Conservation (phyloP, 2,888 invertebrate species). For the Thereva unica region DNA sequence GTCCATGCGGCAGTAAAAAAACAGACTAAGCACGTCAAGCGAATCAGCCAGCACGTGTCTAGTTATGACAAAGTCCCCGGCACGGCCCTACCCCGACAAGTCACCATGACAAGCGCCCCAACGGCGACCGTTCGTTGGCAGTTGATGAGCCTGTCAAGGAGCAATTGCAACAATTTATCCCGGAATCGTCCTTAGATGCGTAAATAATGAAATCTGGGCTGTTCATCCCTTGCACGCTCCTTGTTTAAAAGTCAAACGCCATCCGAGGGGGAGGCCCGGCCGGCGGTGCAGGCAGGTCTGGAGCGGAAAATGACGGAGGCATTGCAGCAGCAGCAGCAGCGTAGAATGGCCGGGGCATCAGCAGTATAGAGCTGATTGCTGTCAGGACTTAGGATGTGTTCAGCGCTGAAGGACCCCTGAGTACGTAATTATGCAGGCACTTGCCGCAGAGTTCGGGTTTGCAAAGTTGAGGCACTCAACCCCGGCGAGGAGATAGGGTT, state of each 20-base stretch:
- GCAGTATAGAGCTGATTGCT: slow-evolving; percentile 24
- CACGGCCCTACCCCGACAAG: slow-evolving; percentile 3
- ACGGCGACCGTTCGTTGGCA: slow-evolving; percentile 15
- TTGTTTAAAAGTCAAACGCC: slow-evolving; percentile 16
- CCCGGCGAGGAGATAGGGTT: slow-evolving; percentile 3
- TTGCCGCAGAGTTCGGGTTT: slow-evolving; percentile 7
- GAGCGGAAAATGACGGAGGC: background rate
- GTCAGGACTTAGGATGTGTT: slow-evolving; percentile 18
- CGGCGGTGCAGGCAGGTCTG: slow-evolving; percentile 1
- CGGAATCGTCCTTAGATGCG: slow-evolving; percentile 34
- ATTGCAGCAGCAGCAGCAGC: too few relatives aligned
- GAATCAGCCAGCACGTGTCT: slow-evolving; percentile 26
- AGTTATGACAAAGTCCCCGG: background rate
- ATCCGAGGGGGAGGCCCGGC: background rate
- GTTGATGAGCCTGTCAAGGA: slow-evolving; percentile 29
- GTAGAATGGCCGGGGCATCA: slow-evolving; percentile 1
- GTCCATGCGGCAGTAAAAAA: slow-evolving; percentile 15
- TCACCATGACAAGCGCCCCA: slow-evolving; percentile 17
- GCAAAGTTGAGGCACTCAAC: background rate
- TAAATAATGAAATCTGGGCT: slow-evolving; percentile 40
- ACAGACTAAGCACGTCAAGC: background rate
- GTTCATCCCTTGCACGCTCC: slow-evolving; percentile 11
- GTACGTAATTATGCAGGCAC: slow-evolving; percentile 22
- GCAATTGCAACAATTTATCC: slow-evolving; percentile 41
- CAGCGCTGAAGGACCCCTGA: slow-evolving; percentile 16